These are phyloP conservation scores for Cheilosia vulpina DNA, from an alignment of 2,888 invertebrate genomes.

Conservation along the genomic window DNA sequence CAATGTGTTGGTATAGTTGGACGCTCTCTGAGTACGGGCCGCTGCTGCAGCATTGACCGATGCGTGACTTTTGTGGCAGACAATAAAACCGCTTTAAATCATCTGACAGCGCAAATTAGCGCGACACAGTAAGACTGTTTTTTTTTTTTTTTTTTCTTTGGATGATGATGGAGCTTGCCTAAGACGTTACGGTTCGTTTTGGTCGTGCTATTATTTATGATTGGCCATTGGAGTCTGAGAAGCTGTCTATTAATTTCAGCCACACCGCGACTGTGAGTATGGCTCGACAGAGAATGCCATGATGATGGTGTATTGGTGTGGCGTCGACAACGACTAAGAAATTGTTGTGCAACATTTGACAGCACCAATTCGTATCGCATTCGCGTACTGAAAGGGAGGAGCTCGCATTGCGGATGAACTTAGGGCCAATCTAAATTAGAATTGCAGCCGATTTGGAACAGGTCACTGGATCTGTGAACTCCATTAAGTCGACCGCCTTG, in stretches of 20 bases:
- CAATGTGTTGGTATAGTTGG: constrained; percentile 34
- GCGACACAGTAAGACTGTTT: constrained; percentile 57
- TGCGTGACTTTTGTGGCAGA: constrained; percentile 76
- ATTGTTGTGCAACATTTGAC: constrained; percentile 68
- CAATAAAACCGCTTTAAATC: constrained; percentile 75
- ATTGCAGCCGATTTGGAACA: constrained; percentile 6
- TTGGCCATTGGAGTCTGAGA: constrained; percentile 67
- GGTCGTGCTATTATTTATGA: constrained; percentile 68
- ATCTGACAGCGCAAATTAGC: constrained; percentile 74
- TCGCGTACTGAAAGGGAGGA: constrained; percentile 28
- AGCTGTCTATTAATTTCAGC: constrained; percentile 70
- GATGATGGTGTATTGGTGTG: background rate
- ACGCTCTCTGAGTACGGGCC: constrained; percentile 5
- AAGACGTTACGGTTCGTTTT: constrained; percentile 27
- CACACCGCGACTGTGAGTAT: constrained; percentile 17
- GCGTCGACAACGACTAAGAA: constrained; percentile 13
- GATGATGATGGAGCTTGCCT: constrained; percentile 46
- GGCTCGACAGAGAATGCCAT: constrained; percentile 5
- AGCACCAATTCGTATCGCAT: constrained; percentile 55
- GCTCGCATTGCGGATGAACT: background rate
- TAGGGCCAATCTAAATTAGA: constrained; percentile 5
- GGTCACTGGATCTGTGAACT: background rate
- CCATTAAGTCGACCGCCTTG: no score
- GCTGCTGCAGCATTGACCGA: constrained; percentile 63
- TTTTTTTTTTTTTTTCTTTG: constrained; percentile 50